Percentiles rank a stretch among this genome's conserved stretches.
Evolutionary conservation across 2,888 invertebrate genomes (phyloP).

Genomic region (Eugnorisma glareosa): DNA sequence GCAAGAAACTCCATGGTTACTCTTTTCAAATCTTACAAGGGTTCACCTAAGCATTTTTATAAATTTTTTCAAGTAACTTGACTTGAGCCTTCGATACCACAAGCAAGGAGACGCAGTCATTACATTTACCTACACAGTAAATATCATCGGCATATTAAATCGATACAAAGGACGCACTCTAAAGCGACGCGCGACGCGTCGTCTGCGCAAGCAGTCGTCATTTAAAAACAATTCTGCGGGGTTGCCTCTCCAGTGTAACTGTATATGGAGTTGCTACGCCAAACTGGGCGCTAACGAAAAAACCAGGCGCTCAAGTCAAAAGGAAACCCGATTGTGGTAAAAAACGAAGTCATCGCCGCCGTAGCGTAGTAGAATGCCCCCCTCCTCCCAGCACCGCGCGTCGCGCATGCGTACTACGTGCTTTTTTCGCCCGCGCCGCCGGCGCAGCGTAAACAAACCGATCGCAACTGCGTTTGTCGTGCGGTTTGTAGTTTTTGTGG

Average conservation of each 20-base stretch:
- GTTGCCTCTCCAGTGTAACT: constrained; percentile 88
- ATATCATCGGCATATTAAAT: constrained; percentile 22
- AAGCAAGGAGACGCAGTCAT: neutral
- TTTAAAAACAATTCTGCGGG: constrained; percentile 89
- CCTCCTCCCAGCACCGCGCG: constrained; percentile 68
- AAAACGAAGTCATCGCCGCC: constrained; percentile 77
- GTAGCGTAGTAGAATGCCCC: constrained; percentile 83
- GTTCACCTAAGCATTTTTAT: neutral
- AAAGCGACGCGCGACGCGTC: constrained; percentile 64
- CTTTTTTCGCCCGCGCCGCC: constrained; percentile 74
- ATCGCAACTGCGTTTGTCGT: constrained; percentile 76
- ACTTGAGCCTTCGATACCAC: neutral
- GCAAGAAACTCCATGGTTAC: too few species aligned
- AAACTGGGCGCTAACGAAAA: constrained; percentile 87
- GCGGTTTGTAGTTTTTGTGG: constrained; percentile 60
- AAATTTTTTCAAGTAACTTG: neutral
- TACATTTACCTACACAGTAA: neutral
- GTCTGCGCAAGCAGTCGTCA: constrained; percentile 78
- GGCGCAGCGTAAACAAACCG: constrained; percentile 64
- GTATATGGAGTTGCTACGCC: constrained; percentile 88
- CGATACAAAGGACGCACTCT: constrained; percentile 59
- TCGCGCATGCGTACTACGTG: constrained; percentile 83
- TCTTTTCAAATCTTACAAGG: too few species aligned
- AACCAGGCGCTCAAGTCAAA: constrained; percentile 83
- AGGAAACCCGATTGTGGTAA: constrained; percentile 85